A percentile compares a stretch with the other conserved stretches of the same genome.
phyloP scores from a whole-genome alignment of 2,113 vertebrate genomes.

The Sardina pilchardus region DNA sequence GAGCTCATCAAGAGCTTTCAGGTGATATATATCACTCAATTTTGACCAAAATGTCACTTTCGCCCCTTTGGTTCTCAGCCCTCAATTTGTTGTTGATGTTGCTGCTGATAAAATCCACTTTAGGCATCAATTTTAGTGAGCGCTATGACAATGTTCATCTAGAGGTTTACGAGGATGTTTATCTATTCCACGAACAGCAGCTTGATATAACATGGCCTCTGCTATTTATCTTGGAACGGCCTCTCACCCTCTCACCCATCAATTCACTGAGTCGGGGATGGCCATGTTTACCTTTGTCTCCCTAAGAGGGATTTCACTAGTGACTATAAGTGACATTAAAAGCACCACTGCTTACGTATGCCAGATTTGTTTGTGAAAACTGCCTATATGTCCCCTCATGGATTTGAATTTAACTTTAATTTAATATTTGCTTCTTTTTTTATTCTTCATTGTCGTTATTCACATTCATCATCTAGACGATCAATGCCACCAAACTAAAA shows the following conservation, averaged over 20 bases:
- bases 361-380: not conserved
- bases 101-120: too few relatives aligned
- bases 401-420: not conserved
- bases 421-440: not conserved
- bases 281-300: conserved; percentile 11
- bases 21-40: too few relatives aligned
- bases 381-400: not conserved
- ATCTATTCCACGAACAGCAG: not conserved
- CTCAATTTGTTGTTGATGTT: too few relatives aligned
- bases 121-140: too few relatives aligned
- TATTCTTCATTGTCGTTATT: not conserved
- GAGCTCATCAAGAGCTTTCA: too few relatives aligned
- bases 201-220: conserved; percentile 12
- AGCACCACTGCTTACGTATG: not conserved
- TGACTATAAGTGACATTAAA: too few relatives aligned
- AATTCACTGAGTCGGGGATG: conserved; percentile 38
- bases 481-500: too few relatives aligned
- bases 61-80: too few relatives aligned
- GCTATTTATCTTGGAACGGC: conserved; percentile 52
- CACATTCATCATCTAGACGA: too few relatives aligned
- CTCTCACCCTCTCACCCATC: conserved; percentile 47
- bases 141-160: not conserved
- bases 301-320: not conserved
- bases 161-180: not conserved
- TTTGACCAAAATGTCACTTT: too few relatives aligned